phyloP scores from a whole-genome alignment of 2,113 vertebrate genomes.

The Abramis brama region DNA sequence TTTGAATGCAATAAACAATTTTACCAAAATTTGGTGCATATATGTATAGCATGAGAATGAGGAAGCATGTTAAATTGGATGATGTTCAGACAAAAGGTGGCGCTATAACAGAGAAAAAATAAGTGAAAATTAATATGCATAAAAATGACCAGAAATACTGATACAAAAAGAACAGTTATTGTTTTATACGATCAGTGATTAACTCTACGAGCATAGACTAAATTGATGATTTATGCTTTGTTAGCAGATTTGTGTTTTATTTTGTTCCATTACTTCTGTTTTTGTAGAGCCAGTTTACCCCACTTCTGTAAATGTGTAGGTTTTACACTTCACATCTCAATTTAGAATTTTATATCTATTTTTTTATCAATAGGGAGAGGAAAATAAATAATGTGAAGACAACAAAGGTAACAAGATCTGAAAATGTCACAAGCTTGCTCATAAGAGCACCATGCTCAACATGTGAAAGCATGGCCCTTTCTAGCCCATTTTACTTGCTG shows the following conservation, averaged over 20 bases:
- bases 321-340: not conserved
- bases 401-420: not conserved
- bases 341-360: not conserved
- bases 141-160: not conserved
- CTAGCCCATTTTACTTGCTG: not conserved
- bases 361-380: not conserved
- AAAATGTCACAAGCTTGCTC: not conserved
- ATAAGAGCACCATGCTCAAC: not conserved
- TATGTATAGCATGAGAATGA: not conserved
- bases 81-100: not conserved
- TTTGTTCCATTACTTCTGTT: too few relatives aligned
- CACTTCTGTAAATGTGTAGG: not conserved
- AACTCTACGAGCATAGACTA: not conserved
- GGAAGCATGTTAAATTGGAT: not conserved
- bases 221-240: not conserved
- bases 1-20: not conserved
- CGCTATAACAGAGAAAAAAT: not conserved
- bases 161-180: not conserved
- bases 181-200: not conserved
- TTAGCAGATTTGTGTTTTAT: not conserved
- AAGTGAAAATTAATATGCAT: not conserved
- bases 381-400: not conserved
- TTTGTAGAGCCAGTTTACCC: not conserved
- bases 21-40: not conserved
- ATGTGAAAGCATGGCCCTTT: not conserved